A percentile compares a stretch with the other conserved stretches of the same genome.
These are phyloP conservation scores for Oenanthe oenanthe DNA, from an alignment of 2,113 vertebrate genomes.

Conservation along the genomic window DNA sequence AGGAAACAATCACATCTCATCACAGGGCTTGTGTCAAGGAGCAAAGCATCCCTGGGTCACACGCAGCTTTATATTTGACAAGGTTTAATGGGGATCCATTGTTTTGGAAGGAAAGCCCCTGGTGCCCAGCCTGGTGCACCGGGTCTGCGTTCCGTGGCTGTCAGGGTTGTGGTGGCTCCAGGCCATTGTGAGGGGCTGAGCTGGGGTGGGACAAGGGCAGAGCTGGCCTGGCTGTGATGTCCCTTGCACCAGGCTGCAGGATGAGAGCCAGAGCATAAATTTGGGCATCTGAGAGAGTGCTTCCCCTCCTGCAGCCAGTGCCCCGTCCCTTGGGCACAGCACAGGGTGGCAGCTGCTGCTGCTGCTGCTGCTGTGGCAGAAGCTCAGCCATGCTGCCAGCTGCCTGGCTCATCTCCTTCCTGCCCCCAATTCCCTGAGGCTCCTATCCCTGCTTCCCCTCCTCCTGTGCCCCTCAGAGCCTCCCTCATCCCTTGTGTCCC, in stretches of 20 bases:
- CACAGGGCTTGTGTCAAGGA: not conserved
- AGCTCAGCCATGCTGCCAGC: not conserved
- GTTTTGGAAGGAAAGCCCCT: not conserved
- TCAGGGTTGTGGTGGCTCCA: not conserved
- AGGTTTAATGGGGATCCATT: not conserved
- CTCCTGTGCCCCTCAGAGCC: not conserved
- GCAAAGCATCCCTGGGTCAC: not conserved
- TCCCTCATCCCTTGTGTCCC: not conserved
- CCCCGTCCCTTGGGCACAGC: not conserved
- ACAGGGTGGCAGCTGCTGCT: too few relatives aligned
- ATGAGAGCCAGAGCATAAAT: rapidly evolving
- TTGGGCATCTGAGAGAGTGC: rapidly evolving
- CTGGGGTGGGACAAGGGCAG: rapidly evolving
- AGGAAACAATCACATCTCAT: not conserved
- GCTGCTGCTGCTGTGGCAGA: not conserved
- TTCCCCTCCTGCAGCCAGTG: not conserved
- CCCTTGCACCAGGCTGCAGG: not conserved
- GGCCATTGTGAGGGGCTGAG: not conserved
- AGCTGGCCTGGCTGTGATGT: not conserved
- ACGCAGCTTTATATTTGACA: not conserved
- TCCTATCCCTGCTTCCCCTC: not conserved
- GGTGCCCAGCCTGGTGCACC: rapidly evolving
- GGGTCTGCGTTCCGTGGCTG: not conserved
- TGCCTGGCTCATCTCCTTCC: not conserved
- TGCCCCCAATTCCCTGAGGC: too few relatives aligned